Evolutionary conservation across 2,888 invertebrate species (phyloP), one percentile per base, ranked within the genome.

Genomic region (Geophilus truncorum): DNA sequence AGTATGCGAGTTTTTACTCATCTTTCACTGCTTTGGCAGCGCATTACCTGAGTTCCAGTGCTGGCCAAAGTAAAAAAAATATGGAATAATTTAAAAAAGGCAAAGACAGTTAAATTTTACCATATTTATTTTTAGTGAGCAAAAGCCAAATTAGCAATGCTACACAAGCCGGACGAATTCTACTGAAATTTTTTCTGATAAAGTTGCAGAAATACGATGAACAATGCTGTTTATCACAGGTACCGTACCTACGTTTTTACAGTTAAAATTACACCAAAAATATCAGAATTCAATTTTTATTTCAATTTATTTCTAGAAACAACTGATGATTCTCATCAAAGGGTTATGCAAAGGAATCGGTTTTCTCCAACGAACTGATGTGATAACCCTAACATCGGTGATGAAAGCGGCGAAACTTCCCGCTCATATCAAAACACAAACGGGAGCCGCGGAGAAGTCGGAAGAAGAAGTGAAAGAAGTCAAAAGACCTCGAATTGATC

Each of bases 11-110:
- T 82, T 96, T 96, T 90, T 96, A 94, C 88, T 93, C 94, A 85
- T 92, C 94, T 83, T 94, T 95, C 89, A 93, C 93, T 83, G 93
- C 94, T 80, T 89, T 96, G 84, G 92, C 94, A 82, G 93, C 95
- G 77, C 94, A 96, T 88, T 94, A 93, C 87, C 92, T 97, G 86
- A 93, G 92, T 87, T 89, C 90, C 84, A 92, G 92, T 88, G 90
- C 92, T 83, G 90, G 89, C 85, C 90, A 91, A 85, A 90, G 94
- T 94, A 90, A 92, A 93, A 91, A 86, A 2, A 40, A 57, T 21
- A 23, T 21, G n/a, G 32, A 23, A 21, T 18, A 12, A 9, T 34
- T 23, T 18, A 77, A 12, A 77, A 12, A 78, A 78, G 4, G 18
- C 18, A 36, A 34, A 30, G 15, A 34, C 12, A 1, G 3, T 15